Conservation (phyloP, 2,797 vertebrate genomes). For the Oreochromis mossambicus region DNA sequence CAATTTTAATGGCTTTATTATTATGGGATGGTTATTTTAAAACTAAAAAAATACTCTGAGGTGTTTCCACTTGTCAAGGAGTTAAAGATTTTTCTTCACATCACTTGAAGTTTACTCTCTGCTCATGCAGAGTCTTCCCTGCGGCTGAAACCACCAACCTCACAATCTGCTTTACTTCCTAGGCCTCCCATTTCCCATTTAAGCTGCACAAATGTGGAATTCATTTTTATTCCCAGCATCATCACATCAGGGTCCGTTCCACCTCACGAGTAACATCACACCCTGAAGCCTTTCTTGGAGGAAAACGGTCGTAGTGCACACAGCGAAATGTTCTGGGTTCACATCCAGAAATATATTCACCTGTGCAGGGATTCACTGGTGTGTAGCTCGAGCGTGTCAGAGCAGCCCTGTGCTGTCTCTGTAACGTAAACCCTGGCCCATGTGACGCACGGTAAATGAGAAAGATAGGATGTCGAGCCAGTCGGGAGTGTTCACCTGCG, state of each 20-base stretch:
- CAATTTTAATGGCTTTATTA: background rate
- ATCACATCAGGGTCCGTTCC: background rate
- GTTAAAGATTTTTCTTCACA: background rate
- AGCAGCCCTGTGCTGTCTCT: background rate
- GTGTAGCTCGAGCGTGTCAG: background rate
- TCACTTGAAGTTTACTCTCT: background rate
- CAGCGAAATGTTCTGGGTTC: background rate
- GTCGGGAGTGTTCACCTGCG: constrained; percentile 24
- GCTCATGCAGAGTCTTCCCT: background rate
- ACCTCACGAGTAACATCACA: background rate
- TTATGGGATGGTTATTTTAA: background rate
- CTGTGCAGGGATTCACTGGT: background rate
- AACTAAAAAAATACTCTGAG: background rate
- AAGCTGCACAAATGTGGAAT: background rate
- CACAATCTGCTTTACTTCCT: background rate
- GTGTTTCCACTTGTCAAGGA: background rate
- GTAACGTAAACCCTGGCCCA: constrained; percentile 41
- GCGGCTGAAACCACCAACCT: background rate
- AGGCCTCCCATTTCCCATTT: background rate
- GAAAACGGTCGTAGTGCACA: background rate
- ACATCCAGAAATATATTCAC: background rate
- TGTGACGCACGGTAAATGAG: constrained; percentile 20
- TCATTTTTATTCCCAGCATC: background rate
- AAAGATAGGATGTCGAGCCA: constrained; percentile 40
- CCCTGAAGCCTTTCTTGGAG: background rate